Percentiles rank a stretch among this genome's conserved stretches.
Conservation (phyloP, 2,797 vertebrate species). For the Botia almorhae region DNA sequence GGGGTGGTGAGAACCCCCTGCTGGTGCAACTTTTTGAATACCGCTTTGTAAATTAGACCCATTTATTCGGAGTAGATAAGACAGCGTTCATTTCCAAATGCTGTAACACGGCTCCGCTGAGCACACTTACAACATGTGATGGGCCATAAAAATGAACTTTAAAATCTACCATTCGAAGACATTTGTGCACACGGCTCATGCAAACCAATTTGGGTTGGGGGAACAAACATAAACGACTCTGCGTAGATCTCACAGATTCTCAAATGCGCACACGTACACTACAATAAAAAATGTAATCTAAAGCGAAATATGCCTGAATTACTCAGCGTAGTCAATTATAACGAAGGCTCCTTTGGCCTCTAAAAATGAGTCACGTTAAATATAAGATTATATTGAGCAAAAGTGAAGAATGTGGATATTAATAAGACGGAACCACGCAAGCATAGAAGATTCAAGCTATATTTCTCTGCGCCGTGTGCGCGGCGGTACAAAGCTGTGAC, state of each 20-base stretch:
- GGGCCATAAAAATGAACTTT: neutral
- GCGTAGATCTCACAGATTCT: neutral
- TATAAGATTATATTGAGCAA: constrained; percentile 10
- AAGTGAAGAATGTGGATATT: constrained; percentile 27
- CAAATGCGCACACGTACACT: neutral
- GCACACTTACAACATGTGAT: constrained; percentile 4
- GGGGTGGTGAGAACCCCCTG: constrained; percentile 4
- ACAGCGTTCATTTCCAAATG: constrained; percentile 23
- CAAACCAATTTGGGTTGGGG: neutral
- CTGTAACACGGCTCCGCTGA: constrained; percentile 20
- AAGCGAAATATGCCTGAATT: constrained; percentile 31
- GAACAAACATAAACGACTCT: constrained; percentile 22
- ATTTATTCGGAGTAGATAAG: constrained; percentile 38
- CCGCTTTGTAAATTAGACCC: constrained; percentile 33
- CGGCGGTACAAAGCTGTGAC: constrained; percentile 52
- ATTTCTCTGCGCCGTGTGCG: constrained; percentile 37
- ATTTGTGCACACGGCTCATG: neutral
- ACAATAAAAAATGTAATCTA: neutral
- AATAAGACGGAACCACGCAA: constrained; percentile 21
- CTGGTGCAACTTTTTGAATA: constrained; percentile 30
- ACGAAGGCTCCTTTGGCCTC: constrained; percentile 2
- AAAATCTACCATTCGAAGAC: constrained; percentile 1
- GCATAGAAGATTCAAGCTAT: constrained; percentile 16
- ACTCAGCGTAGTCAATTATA: neutral
- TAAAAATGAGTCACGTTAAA: constrained; percentile 25